These are phyloP conservation scores for Dicycla oo DNA, from an alignment of 2,888 invertebrate species.

Conservation along the genomic window DNA sequence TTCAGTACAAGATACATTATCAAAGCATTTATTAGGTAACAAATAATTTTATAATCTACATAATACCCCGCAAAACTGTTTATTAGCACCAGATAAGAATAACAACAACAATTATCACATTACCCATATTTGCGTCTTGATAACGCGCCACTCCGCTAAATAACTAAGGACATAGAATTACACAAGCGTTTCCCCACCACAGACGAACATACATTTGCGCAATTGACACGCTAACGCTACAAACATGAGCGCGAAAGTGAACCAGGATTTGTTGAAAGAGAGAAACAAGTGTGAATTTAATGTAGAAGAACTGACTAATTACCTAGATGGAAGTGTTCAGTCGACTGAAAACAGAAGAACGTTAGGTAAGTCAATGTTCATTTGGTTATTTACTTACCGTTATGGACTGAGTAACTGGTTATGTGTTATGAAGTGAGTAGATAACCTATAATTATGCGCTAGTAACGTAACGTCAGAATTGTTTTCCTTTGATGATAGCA, in stretches of 20 bases:
- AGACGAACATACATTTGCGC: neutral
- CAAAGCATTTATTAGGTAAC: neutral
- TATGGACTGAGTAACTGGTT: neutral
- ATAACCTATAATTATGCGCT: too few species aligned
- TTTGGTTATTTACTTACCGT: conserved; percentile 14
- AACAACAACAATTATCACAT: conserved; percentile 29
- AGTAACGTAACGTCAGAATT: neutral
- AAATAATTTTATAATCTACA: conserved; percentile 3
- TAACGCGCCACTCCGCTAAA: conserved; percentile 13
- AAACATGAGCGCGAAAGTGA: conserved; percentile 79
- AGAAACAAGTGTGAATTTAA: conserved; percentile 93
- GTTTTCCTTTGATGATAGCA: neutral
- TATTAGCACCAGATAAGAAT: conserved; percentile 30
- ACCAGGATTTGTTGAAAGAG: conserved; percentile 93
- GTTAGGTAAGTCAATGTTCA: conserved; percentile 71
- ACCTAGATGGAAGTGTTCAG: conserved; percentile 93
- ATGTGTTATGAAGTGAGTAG: neutral
- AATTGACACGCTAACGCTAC: neutral
- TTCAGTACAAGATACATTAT: neutral
- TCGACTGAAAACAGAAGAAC: conserved; percentile 91
- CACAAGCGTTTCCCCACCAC: conserved; percentile 34
- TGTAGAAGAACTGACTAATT: conserved; percentile 93
- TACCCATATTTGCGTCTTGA: conserved; percentile 19
- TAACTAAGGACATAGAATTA: neutral
- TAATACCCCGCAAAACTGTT: conserved; percentile 10